Evolutionary conservation across 2,888 invertebrate genomes (phyloP).

Genomic region (Pollenia amentaria): DNA sequence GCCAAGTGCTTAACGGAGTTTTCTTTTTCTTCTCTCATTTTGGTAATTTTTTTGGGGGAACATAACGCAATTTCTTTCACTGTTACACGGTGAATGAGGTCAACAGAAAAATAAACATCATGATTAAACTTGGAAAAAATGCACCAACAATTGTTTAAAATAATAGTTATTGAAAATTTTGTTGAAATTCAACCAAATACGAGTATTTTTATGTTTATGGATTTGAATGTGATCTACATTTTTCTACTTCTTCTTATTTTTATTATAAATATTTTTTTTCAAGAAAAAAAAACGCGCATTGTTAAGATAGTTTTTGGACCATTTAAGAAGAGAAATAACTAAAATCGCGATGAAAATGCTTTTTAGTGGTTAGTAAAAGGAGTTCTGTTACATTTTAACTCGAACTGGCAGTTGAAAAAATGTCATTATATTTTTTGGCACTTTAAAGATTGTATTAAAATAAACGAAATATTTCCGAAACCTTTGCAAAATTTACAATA

Average conservation of each 20-base stretch:
- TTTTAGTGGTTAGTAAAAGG: neutral
- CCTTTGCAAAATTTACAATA: too few species aligned
- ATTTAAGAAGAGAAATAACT: constrained; percentile 27
- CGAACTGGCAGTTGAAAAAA: neutral
- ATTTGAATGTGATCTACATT: constrained; percentile 58
- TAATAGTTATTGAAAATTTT: constrained; percentile 54
- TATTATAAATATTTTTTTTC: constrained; percentile 24
- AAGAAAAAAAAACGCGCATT: constrained; percentile 8
- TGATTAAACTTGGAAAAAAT: constrained; percentile 25
- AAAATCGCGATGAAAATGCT: constrained; percentile 31
- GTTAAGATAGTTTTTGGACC: constrained; percentile 16
- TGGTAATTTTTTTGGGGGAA: neutral
- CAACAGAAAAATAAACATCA: constrained; percentile 59
- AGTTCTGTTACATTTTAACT: constrained; percentile 26
- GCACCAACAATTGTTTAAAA: constrained; percentile 3
- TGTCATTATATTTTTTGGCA: constrained; percentile 24
- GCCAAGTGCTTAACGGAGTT: constrained; percentile 53
- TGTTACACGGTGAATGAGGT: constrained; percentile 58
- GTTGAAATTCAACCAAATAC: neutral
- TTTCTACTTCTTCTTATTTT: neutral
- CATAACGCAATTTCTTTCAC: constrained; percentile 64
- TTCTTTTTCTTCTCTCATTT: constrained; percentile 3
- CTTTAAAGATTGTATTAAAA: neutral
- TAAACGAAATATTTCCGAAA: too few species aligned
- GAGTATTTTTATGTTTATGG: constrained; percentile 42